These are phyloP conservation scores for Macaria notata DNA, from an alignment of 2,888 invertebrate species.

Conservation along the genomic window DNA sequence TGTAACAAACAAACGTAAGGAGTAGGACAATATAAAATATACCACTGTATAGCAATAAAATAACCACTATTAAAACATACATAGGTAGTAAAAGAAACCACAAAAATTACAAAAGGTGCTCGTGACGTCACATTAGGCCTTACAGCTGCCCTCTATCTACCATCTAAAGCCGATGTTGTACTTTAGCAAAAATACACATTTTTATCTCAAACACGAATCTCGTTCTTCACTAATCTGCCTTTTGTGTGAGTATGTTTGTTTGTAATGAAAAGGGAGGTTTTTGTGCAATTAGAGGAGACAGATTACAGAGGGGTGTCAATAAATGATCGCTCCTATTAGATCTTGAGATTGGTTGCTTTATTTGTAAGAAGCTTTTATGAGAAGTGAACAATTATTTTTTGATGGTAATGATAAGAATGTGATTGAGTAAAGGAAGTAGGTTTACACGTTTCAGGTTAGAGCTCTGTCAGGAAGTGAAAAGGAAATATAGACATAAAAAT, in stretches of 20 bases:
- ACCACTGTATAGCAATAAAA: too few relatives aligned
- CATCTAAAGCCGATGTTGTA: conserved; percentile 73
- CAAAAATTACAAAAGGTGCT: conserved; percentile 23
- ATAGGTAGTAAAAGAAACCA: conserved; percentile 17
- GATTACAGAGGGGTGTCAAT: conserved; percentile 64
- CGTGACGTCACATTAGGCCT: conserved; percentile 57
- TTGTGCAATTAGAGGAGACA: conserved; percentile 74
- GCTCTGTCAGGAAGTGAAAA: too few relatives aligned
- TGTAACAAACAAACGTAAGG: too few relatives aligned
- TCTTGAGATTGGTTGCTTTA: conserved; percentile 47
- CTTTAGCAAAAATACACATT: conserved; percentile 76
- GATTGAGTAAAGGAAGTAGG: too few relatives aligned
- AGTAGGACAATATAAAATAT: too few relatives aligned
- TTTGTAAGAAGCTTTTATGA: conserved; percentile 20
- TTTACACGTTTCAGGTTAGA: too few relatives aligned
- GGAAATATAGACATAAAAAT: too few relatives aligned
- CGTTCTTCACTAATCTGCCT: conserved; percentile 76
- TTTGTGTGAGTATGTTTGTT: conserved; percentile 72
- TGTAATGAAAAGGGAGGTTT: conserved; percentile 62
- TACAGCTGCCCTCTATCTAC: conserved; percentile 73
- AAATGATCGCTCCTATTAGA: conserved; percentile 45
- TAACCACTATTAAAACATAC: too few relatives aligned
- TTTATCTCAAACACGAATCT: conserved; percentile 79
- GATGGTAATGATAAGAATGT: conserved; percentile 2
- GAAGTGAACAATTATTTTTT: conserved; percentile 20